Conservation (phyloP, 2,113 vertebrate genomes). For the Rhinopomastus cyanomelas region DNA sequence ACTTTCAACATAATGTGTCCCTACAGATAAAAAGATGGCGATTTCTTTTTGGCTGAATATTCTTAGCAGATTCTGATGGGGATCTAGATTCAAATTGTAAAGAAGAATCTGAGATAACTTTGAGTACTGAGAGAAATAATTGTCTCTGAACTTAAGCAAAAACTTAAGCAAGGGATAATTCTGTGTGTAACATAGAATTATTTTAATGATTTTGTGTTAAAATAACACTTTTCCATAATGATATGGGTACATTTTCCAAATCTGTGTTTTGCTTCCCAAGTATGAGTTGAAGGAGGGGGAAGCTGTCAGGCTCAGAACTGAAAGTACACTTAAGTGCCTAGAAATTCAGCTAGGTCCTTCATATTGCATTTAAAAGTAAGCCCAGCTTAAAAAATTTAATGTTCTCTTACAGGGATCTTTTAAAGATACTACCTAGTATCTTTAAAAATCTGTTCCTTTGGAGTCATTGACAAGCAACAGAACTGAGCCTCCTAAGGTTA, state of each 20-base stretch:
- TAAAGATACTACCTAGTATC: not conserved
- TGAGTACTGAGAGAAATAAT: not conserved
- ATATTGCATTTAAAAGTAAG: not conserved
- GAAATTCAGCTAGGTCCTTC: not conserved
- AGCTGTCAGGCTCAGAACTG: not conserved
- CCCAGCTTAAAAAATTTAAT: not conserved
- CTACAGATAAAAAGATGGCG: not conserved
- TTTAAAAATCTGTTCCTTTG: not conserved
- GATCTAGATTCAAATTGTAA: not conserved
- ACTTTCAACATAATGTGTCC: not conserved
- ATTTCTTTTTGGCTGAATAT: not conserved
- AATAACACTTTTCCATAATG: not conserved
- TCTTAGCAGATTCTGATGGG: not conserved
- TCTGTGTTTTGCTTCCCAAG: not conserved
- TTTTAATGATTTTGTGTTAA: not conserved
- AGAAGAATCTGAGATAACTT: not conserved
- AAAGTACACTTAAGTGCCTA: not conserved
- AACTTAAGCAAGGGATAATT: not conserved
- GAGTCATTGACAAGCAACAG: not conserved
- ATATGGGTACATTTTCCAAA: not conserved
- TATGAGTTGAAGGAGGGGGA: not conserved
- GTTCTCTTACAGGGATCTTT: not conserved
- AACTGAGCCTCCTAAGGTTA: not conserved
- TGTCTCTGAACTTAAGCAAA: not conserved
- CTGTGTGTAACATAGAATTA: not conserved